These are phyloP conservation scores for Drepana arcuata DNA, from an alignment of 1,140 invertebrate genomes.

Conservation along the genomic window DNA sequence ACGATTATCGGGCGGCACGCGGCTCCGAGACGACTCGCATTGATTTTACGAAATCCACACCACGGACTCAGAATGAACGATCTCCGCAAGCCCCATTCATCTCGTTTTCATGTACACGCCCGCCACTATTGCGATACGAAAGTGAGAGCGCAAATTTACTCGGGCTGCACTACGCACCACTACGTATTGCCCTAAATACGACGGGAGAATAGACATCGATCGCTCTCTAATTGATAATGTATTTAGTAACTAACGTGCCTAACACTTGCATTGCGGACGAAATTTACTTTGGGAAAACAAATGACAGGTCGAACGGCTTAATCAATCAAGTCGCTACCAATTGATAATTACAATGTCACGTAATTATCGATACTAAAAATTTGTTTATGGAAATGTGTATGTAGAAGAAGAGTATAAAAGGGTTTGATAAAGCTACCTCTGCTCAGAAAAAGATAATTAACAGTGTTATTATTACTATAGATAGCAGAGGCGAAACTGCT, in stretches of 20 bases:
- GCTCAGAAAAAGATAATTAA: too few species aligned
- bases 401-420: too few species aligned
- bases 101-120: conserved; percentile 68
- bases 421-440: too few species aligned
- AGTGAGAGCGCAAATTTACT: conserved; percentile 68
- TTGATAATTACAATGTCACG: too few species aligned
- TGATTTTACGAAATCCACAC: conserved; percentile 69
- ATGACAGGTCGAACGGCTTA: too few species aligned
- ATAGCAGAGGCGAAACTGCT: too few species aligned
- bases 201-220: conserved; percentile 51
- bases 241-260: too few species aligned
- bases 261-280: conserved; percentile 5
- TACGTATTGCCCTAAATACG: conserved; percentile 59
- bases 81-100: conserved; percentile 66
- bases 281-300: conserved; percentile 1
- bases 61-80: conserved; percentile 59
- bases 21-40: conserved; percentile 54
- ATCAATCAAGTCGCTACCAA: too few species aligned
- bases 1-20: conserved; percentile 45
- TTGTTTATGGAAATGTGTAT: too few species aligned
- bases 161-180: conserved; percentile 55
- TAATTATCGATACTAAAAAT: too few species aligned
- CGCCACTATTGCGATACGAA: conserved; percentile 63
- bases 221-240: conserved; percentile 37
- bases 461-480: too few species aligned